Conservation (phyloP, 2,113 vertebrate species). For the Stigmatopora nigra region DNA sequence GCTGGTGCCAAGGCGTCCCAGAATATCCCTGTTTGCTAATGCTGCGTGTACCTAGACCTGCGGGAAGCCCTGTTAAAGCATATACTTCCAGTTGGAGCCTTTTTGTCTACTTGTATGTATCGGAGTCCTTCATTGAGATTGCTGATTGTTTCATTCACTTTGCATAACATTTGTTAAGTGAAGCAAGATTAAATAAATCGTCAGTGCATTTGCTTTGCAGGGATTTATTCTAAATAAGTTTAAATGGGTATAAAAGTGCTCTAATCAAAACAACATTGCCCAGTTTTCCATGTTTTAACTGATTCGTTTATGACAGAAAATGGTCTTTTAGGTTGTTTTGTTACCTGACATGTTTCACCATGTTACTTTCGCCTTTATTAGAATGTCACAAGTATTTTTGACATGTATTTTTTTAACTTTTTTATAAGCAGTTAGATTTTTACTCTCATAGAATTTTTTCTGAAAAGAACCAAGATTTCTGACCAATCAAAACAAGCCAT, state of each 20-base stretch:
- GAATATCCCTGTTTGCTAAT: constrained; percentile 59
- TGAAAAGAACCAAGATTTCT: background rate
- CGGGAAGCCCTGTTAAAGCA: constrained; percentile 22
- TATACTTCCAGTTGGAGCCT: constrained; percentile 14
- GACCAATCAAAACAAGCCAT: background rate
- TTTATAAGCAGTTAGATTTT: background rate
- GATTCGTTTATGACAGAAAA: no score
- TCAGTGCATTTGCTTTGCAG: no score
- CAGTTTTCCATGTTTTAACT: no score
- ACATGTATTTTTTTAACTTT: no score
- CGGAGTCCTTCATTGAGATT: background rate
- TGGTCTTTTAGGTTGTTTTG: no score
- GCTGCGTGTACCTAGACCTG: constrained; percentile 26
- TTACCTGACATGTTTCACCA: no score
- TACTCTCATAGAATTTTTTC: background rate
- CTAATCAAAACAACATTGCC: no score
- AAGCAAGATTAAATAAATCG: background rate
- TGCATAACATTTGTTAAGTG: background rate
- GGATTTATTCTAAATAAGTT: no score
- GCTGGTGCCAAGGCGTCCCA: constrained; percentile 50
- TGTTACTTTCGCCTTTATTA: no score
- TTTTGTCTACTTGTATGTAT: background rate
- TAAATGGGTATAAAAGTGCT: no score
- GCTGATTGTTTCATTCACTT: background rate
- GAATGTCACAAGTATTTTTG: background rate